phyloP scores from a whole-genome alignment of 2,797 vertebrate genomes.

The Lacerta viridis region DNA sequence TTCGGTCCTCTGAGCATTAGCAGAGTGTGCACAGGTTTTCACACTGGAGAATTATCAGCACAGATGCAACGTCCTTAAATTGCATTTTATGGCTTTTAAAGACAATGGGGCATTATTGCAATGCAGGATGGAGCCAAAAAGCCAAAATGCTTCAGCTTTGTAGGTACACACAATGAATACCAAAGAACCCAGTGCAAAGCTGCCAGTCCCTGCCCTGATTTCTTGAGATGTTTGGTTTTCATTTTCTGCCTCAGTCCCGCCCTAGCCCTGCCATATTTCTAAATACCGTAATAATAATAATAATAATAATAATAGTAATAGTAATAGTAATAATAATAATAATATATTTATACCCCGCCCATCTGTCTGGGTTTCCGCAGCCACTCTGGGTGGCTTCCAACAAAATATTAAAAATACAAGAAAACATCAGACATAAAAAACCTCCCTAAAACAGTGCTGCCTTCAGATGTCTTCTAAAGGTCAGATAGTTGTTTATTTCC shows the following conservation, averaged over 20 bases:
- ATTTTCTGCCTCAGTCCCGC: not conserved
- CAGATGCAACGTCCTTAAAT: conserved; percentile 46
- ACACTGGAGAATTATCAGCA: conserved; percentile 28
- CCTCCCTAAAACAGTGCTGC: no score
- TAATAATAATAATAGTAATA: no score
- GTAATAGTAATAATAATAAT: no score
- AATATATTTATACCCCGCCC: no score
- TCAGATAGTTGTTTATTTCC: no score
- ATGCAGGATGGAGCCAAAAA: conserved; percentile 49
- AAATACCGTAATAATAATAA: no score
- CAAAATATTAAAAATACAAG: no score
- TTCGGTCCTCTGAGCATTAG: conserved; percentile 62
- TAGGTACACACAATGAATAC: accelerated
- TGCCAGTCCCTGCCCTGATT: not conserved
- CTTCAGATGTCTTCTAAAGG: no score
- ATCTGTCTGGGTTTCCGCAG: no score
- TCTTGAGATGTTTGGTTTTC: not conserved
- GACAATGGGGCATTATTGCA: conserved; percentile 8
- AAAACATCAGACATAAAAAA: no score
- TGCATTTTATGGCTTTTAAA: conserved; percentile 29
- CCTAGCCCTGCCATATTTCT: no score
- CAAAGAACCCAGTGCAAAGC: not conserved
- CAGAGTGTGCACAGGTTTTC: conserved; percentile 27
- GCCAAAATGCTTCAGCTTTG: accelerated
- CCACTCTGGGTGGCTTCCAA: no score